phyloP scores from a whole-genome alignment of 2,888 invertebrate species.

The Scelioninae gen. 1 region DNA sequence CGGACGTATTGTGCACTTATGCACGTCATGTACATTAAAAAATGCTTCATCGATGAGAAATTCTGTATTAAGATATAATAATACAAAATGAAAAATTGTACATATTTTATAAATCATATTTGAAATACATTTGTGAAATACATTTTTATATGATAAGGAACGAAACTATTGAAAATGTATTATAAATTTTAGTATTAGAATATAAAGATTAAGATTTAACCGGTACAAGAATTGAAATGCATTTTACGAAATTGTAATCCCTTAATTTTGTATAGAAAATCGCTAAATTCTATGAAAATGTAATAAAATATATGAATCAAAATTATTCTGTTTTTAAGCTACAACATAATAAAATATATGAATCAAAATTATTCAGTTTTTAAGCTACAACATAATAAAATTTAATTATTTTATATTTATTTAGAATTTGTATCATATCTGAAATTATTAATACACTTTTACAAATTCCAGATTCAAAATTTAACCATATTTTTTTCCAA shows the following conservation, averaged over 20 bases:
- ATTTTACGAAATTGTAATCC: slow-evolving; percentile 14
- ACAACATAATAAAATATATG: no score
- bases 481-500: no score
- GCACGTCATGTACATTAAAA: slow-evolving; percentile 57
- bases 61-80: slow-evolving; percentile 34
- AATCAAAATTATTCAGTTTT: no score
- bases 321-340: no score
- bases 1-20: slow-evolving; percentile 41
- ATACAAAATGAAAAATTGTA: slow-evolving; percentile 49
- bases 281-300: no score
- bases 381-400: no score
- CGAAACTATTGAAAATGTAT: slow-evolving; percentile 43
- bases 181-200: slow-evolving; percentile 26
- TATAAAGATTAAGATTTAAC: slow-evolving; percentile 16
- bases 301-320: no score
- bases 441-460: background rate
- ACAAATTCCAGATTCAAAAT: background rate
- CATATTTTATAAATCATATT: slow-evolving; percentile 65
- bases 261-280: slow-evolving; percentile 29
- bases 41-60: slow-evolving; percentile 38
- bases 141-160: slow-evolving; percentile 63
- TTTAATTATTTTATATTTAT: no score
- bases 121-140: slow-evolving; percentile 62
- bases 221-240: slow-evolving; percentile 10
- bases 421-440: slow-evolving; percentile 1